These are phyloP conservation scores for Magallana gigas DNA, from an alignment of 1,140 invertebrate genomes.

Conservation along the genomic window DNA sequence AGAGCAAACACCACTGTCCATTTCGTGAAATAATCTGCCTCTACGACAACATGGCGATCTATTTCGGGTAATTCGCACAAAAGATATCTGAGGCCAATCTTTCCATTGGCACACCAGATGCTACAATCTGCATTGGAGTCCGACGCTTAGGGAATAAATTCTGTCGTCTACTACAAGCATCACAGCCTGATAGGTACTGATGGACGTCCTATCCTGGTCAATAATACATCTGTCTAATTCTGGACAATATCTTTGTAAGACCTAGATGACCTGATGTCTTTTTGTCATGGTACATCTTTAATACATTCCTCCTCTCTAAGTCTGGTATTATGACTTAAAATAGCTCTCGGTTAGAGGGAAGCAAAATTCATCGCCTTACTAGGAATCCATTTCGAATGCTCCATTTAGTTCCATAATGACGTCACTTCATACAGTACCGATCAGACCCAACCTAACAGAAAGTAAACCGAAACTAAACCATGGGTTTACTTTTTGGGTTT, in stretches of 20 bases:
- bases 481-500: no score
- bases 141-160: background rate
- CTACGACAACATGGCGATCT: background rate
- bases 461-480: no score
- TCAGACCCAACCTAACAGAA: no score
- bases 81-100: slow-evolving; percentile 25
- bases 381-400: background rate
- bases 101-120: slow-evolving; percentile 22
- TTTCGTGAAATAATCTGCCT: slow-evolving; percentile 18
- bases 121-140: slow-evolving; percentile 25
- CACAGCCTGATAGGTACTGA: background rate
- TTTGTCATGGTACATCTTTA: background rate
- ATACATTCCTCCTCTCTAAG: background rate
- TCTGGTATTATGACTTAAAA: slow-evolving; percentile 71
- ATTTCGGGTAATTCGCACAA: slow-evolving; percentile 17
- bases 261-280: slow-evolving; percentile 36
- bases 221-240: background rate
- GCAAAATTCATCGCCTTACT: slow-evolving; percentile 45
- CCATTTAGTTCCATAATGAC: slow-evolving; percentile 31
- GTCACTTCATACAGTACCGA: background rate
- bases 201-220: background rate
- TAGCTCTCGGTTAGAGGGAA: slow-evolving; percentile 72
- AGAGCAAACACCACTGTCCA: background rate
- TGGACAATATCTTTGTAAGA: slow-evolving; percentile 29
- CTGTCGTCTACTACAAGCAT: background rate